These are phyloP conservation scores for Aplidium turbinatum DNA, from an alignment of 23 tunicate genomes.

Conservation along the genomic window DNA sequence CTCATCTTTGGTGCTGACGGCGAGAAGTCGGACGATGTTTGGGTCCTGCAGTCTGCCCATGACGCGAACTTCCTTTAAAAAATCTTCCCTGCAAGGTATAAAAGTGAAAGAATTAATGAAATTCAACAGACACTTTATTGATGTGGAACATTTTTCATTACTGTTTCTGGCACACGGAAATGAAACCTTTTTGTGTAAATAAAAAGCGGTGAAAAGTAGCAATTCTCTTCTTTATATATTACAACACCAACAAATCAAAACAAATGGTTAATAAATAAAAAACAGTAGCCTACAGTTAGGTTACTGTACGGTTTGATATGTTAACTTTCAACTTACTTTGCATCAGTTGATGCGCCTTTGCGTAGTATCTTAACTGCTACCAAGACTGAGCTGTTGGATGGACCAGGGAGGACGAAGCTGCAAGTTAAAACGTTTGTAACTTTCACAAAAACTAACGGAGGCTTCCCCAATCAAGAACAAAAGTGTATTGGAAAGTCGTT, in stretches of 20 bases:
- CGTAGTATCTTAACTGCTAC: constrained; percentile 87
- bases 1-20: constrained; percentile 69
- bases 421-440: too few relatives aligned
- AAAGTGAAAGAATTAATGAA: background rate
- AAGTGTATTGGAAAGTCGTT: too few relatives aligned
- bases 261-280: too few relatives aligned
- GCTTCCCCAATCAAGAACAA: too few relatives aligned
- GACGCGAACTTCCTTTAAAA: constrained; percentile 77
- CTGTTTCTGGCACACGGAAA: too few relatives aligned
- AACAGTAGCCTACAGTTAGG: background rate
- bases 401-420: constrained; percentile 51
- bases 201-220: too few relatives aligned
- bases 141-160: background rate
- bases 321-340: constrained; percentile 57
- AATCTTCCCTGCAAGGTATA: constrained; percentile 60
- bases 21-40: constrained; percentile 84
- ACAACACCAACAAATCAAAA: too few relatives aligned
- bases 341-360: constrained; percentile 66
- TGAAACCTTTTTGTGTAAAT: too few relatives aligned
- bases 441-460: too few relatives aligned
- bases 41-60: constrained; percentile 69
- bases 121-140: background rate
- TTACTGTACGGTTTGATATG: background rate
- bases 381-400: constrained; percentile 49
- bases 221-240: too few relatives aligned